Evolutionary conservation across 2,113 vertebrate genomes (phyloP).

Genomic region (Pipa parva): DNA sequence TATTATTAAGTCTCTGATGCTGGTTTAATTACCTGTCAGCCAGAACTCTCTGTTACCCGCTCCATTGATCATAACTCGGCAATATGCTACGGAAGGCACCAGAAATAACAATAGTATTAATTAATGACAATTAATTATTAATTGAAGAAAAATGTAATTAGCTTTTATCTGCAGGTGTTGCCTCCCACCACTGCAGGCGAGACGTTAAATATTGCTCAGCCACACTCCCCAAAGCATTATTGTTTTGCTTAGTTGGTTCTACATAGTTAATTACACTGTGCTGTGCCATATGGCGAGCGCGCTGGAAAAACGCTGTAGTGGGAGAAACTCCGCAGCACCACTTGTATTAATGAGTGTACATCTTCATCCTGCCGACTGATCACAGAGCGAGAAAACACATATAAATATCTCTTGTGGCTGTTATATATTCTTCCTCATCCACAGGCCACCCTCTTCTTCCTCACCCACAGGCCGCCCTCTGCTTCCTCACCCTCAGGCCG

Average conservation of each 20-base stretch:
- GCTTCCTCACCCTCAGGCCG: neutral
- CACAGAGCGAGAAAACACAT: too few relatives aligned
- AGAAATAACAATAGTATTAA: conserved; percentile 19
- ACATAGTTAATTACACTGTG: conserved; percentile 27
- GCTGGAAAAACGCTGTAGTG: neutral
- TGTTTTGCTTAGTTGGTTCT: conserved; percentile 22
- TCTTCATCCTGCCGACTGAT: too few relatives aligned
- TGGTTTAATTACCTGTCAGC: conserved; percentile 29
- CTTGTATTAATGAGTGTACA: neutral
- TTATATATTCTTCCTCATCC: neutral
- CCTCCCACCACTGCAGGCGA: conserved; percentile 7
- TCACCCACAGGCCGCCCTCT: neutral
- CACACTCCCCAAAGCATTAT: conserved; percentile 13
- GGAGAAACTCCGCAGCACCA: neutral
- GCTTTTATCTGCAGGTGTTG: conserved; percentile 33
- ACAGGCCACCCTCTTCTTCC: neutral
- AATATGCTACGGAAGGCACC: neutral
- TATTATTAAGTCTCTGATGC: too few relatives aligned
- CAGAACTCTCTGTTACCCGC: neutral
- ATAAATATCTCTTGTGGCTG: too few relatives aligned
- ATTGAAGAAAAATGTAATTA: conserved; percentile 35
- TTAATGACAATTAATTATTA: conserved; percentile 37
- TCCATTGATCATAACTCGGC: conserved; percentile 22
- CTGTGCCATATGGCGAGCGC: conserved; percentile 8
- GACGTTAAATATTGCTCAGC: neutral